Evolutionary conservation across 2,888 invertebrate genomes (phyloP).

Genomic region (Herminia tarsipennalis): DNA sequence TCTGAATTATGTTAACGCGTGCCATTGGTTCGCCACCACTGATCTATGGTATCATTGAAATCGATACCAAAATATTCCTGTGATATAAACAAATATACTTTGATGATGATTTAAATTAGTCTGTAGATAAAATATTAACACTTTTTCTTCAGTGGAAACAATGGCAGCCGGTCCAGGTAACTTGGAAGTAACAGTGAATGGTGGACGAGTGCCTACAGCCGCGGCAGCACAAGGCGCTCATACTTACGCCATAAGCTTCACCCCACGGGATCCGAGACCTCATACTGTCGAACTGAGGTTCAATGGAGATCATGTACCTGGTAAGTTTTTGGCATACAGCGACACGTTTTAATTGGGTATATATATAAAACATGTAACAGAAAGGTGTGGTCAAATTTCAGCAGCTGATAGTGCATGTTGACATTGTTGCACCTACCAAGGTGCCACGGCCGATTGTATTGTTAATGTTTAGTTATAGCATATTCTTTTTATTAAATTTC

Average conservation of each 20-base stretch:
- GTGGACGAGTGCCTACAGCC: slow-evolving; percentile 97
- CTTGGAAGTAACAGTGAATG: slow-evolving; percentile 98
- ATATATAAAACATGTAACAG: neutral
- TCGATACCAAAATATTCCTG: too few species aligned
- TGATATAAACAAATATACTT: too few species aligned
- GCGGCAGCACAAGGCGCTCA: slow-evolving; percentile 98
- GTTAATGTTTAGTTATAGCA: too few species aligned
- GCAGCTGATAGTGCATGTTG: too few species aligned
- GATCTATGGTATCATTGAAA: too few species aligned
- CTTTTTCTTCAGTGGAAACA: slow-evolving; percentile 91
- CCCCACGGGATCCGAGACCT: slow-evolving; percentile 95
- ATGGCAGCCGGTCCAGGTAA: slow-evolving; percentile 99
- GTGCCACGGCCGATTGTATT: too few species aligned
- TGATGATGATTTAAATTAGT: neutral
- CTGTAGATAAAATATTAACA: neutral
- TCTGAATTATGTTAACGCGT: too few species aligned
- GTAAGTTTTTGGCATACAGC: slow-evolving; percentile 66
- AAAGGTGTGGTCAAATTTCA: too few species aligned
- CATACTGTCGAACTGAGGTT: slow-evolving; percentile 98
- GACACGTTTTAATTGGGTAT: too few species aligned
- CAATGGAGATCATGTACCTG: slow-evolving; percentile 98
- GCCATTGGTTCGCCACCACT: too few species aligned
- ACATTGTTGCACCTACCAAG: too few species aligned
- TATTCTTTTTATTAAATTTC: too few species aligned
- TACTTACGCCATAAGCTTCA: slow-evolving; percentile 98